Evolutionary conservation across 35 echinoderm and acorn worm species (phyloP), one percentile per base, ranked within the genome.

Genomic region (Ophiothrix spiculata): DNA sequence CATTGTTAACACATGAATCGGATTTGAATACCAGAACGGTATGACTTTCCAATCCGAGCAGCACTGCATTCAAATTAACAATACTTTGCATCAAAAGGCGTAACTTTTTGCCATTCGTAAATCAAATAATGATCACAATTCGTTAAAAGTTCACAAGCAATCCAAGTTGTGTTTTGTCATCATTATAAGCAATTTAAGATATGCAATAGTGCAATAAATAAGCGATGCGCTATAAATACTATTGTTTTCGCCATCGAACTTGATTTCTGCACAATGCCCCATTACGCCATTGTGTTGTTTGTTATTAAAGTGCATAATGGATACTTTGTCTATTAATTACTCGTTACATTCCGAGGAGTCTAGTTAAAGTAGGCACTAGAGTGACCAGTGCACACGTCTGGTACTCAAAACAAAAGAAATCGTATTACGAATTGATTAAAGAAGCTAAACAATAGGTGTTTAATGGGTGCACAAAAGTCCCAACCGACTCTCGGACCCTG

Each of bases 201-300:
- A n/a, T n/a, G n/a, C n/a, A n/a, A n/a, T n/a, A n/a, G n/a, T n/a
- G n/a, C n/a, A n/a, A n/a, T n/a, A n/a, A n/a, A n/a, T n/a, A n/a
- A n/a, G 60, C 60, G 60, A 69, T 69, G 60, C 60, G 60, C 60
- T 25, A 69, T 69, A 69, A 69, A n/a, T 69, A n/a, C 60, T n/a
- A 69, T 69, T 69, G 60, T 69, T 69, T 6, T 69, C 60, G 29
- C 29, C 29, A 28, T 69, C 29, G n/a, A 69, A 69, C 1, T 6
- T 12, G 4, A 69, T 69, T 69, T 69, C 29, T 2, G 60, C 45
- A 25, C 17, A 25, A n/a, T 15, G 17, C 16, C 29, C 4, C 6
- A 69, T 69, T 69, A 69, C 60, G 60, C 60, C 60, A 69, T 69
- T 69, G 60, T 69, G 16, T 69, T 69, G 60, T 69, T 69, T 69